Evolutionary conservation across 1,140 invertebrate genomes (phyloP).

Genomic region (Diorhabda elongata): DNA sequence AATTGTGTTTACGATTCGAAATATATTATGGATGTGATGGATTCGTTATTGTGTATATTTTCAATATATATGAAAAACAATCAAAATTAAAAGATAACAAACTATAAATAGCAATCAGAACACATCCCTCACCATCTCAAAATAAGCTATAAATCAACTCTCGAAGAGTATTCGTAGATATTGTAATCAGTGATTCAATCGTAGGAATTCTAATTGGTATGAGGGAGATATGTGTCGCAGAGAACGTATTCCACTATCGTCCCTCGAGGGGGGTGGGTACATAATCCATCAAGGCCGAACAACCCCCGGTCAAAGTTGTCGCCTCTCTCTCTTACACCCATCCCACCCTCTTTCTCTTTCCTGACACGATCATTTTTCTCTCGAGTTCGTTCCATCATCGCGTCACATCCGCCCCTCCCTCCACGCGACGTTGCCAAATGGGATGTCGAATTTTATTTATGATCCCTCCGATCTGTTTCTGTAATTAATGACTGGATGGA

Average conservation of each 20-base stretch:
- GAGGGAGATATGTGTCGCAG: conserved; percentile 42
- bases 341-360: conserved; percentile 32
- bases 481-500: conserved; percentile 48
- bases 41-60: too few species aligned
- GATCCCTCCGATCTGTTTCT: conserved; percentile 46
- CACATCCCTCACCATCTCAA: conserved; percentile 15
- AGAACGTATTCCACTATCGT: conserved; percentile 18
- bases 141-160: conserved; percentile 33
- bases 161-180: conserved; percentile 25
- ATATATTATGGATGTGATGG: too few species aligned
- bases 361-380: conserved; percentile 50
- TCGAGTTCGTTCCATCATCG: conserved; percentile 49
- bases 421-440: conserved; percentile 48
- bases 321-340: conserved; percentile 31
- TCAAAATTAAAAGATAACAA: too few species aligned
- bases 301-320: conserved; percentile 41
- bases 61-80: too few species aligned
- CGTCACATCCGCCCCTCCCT: conserved; percentile 46
- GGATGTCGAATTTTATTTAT: conserved; percentile 51
- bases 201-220: conserved; percentile 47
- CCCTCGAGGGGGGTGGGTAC: conserved; percentile 21
- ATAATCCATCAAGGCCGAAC: conserved; percentile 46
- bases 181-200: conserved; percentile 41
- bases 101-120: neutral
- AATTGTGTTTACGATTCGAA: too few species aligned